These are phyloP conservation scores for Altica lythri DNA, from an alignment of 2,888 invertebrate genomes.

Conservation along the genomic window DNA sequence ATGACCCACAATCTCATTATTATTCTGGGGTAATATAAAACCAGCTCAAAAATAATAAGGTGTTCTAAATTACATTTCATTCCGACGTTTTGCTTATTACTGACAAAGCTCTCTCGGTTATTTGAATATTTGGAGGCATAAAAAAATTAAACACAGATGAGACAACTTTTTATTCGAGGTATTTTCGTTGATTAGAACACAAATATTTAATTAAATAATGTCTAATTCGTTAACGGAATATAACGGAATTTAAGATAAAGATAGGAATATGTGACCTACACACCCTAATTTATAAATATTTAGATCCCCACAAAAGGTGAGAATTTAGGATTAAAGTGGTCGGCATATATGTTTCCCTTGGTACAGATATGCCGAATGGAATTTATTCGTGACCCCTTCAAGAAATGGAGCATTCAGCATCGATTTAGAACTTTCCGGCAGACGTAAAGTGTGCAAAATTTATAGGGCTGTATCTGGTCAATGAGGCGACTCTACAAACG, in stretches of 20 bases:
- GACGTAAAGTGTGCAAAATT: slow-evolving; percentile 16
- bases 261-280: not conserved
- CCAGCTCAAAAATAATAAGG: slow-evolving; percentile 9
- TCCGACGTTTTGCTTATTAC: not conserved
- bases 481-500: slow-evolving; percentile 13
- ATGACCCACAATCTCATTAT: not conserved
- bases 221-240: too few species aligned
- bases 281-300: slow-evolving; percentile 7
- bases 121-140: too few species aligned
- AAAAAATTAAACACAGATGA: too few species aligned
- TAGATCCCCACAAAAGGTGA: not conserved
- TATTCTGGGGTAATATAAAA: slow-evolving; percentile 12
- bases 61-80: slow-evolving; percentile 9
- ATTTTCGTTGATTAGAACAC: too few species aligned
- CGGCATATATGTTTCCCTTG: not conserved
- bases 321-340: slow-evolving; percentile 5
- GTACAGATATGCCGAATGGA: slow-evolving; percentile 1
- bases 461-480: slow-evolving; percentile 17
- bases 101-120: too few species aligned
- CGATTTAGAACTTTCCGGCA: not conserved
- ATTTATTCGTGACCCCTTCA: slow-evolving; percentile 8
- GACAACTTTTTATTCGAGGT: too few species aligned
- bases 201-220: too few species aligned
- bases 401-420: slow-evolving; percentile 1
- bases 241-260: too few species aligned